Evolutionary conservation across 2,797 vertebrate genomes (phyloP), one percentile per base, ranked within the genome.

Genomic region (Nannoperca obscura): DNA sequence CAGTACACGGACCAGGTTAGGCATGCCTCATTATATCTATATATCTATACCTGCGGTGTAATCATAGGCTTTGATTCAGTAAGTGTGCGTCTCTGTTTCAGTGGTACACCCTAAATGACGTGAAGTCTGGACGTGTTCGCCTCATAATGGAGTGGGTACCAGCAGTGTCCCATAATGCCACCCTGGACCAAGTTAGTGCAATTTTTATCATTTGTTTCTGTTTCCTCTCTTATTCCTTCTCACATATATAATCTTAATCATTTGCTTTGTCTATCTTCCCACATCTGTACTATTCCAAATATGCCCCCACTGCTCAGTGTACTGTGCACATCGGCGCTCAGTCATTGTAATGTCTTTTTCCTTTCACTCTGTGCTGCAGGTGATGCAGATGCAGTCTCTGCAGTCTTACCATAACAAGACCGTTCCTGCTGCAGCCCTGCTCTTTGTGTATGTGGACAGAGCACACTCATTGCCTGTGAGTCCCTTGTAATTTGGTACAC

Each of bases 101-200:
- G 97, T 98, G 97, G 97, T 94, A 95, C 87, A 89, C 93, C 14
- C 89, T 98, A 77, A 95, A 93, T 47, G 96, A 96, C 0, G 96
- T 97, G 5, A 97, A 96, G 63, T 97, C 96, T 2, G 97, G 97
- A 63, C 92, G 91, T 9, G 90, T 98, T 67, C 97, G 96, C 68
- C 90, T 98, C 71, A 93, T 96, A 72, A 88, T 96, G 82, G 97
- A 98, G 74, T 96, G 95, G 91, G 94, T 98, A 63, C 90, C 90
- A 17, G 90, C 92, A 3, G 84, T 86, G 1, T 93, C 94, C 22
- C 88, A 89, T 20, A 73, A 93, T 50, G 76, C 93, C 19, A 88
- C 90, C 58, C 88, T 98, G 42, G 92, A 97, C 47, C 94, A 96
- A 87, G 97, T 97, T 34, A 75, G 89, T 90, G 2, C 40, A 42